Base-by-base conservation (phyloP, 2,888 invertebrate genomes). In the Tricholauxania praeusta region DNA sequence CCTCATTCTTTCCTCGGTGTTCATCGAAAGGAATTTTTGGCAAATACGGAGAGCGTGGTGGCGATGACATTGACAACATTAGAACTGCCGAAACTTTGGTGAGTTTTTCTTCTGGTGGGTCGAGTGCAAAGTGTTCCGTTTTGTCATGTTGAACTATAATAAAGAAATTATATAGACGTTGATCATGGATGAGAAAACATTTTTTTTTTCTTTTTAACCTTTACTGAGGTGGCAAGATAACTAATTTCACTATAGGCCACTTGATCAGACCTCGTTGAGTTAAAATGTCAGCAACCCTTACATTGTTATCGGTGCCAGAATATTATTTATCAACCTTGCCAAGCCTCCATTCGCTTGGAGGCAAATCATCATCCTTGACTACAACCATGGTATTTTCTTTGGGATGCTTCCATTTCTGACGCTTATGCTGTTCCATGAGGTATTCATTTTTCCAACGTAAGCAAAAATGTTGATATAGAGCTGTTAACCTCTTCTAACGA, bases 301-400 rank as follows among this genome's bases (percentile, higher is more conserved):
- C n/a, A n/a, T n/a, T n/a, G n/a, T n/a, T n/a, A n/a, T n/a, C n/a
- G n/a, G n/a, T n/a, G n/a, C 6, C 62, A n/a, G 17, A n/a, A 47
- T 63, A 53, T 2, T 63, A 19, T 49, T 53, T 62, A 2, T 12
- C 2, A 14, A 71, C 70, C 19, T 63, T 57, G 1, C 63, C 70
- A 17, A 71, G 22, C 12, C 70, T 28, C 70, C 70, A 71, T 62
- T 71, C 70, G 12, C 5, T 52, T 6, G 70, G 53, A 19, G 62
- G 53, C 12, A 71, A 47, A 63, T 53, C 64, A 3, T 71, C 71
- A 3, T 64, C 52, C 7, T 39, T 22, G 8, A 71, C 32, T 3
- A 71, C 71, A n/a, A 71, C 71, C 28, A 71, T 14, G 3, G 52
- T 47, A 19, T 64, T 22, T 15, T 52, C 64, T 6, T 19, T 17